These are phyloP conservation scores for Rambutsinella grinnellia DNA, from an alignment of 2,888 invertebrate species.

Conservation along the genomic window DNA sequence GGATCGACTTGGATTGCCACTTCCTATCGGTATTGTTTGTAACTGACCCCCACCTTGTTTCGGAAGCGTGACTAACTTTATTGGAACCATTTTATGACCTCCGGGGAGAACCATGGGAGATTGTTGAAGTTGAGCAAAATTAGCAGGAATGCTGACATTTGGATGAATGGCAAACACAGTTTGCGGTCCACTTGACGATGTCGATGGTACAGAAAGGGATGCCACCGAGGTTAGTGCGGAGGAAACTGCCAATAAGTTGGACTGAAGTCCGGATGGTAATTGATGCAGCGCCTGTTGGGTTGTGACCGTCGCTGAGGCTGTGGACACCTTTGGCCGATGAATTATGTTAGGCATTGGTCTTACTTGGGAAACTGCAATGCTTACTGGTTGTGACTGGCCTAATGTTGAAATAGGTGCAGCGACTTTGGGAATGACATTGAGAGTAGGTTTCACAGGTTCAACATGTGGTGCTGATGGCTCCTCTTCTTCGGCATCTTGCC, in stretches of 20 bases:
- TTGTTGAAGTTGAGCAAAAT: constrained; percentile 59
- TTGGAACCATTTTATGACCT: constrained; percentile 69
- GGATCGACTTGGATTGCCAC: constrained; percentile 45
- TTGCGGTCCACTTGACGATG: constrained; percentile 34
- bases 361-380: constrained; percentile 26
- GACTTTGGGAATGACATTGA: neutral
- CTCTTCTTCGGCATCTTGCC: neutral
- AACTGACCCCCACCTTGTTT: constrained; percentile 61
- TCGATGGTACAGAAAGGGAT: constrained; percentile 23
- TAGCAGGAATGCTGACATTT: constrained; percentile 56
- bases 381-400: constrained; percentile 12
- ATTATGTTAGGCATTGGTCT: constrained; percentile 55
- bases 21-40: constrained; percentile 48
- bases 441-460: neutral
- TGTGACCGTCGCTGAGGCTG: constrained; percentile 2
- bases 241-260: constrained; percentile 42
- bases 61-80: constrained; percentile 68
- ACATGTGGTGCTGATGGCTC: neutral
- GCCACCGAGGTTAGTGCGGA: constrained; percentile 32
- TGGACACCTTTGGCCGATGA: constrained; percentile 50
- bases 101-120: constrained; percentile 58
- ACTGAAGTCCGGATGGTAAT: constrained; percentile 16
- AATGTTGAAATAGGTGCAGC: neutral
- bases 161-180: constrained; percentile 65
- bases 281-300: constrained; percentile 21